Evolutionary conservation across 2,797 vertebrate species (phyloP), one percentile per base, ranked within the genome.

Genomic region (Melopsittacus undulatus): DNA sequence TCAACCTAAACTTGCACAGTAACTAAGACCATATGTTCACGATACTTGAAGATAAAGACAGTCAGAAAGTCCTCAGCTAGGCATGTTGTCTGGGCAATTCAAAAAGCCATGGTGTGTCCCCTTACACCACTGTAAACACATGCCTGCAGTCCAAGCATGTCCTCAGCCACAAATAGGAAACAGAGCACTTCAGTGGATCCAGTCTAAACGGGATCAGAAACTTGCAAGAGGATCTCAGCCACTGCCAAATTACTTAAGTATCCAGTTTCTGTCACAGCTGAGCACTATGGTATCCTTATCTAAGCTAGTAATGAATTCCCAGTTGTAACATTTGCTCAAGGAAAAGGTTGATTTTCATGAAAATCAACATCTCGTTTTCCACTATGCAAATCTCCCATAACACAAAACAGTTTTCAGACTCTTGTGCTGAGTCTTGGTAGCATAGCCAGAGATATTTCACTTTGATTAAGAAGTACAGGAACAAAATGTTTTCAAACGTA

Each of bases 1-100:
- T 87, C 94, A 94, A 94, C 94, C 94, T 88, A 94, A 96, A 94
- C 78, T 95, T 94, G 81, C 94, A 86, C 89, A 96, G 83, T 96
- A 92, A 94, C 93, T 85, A 94, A 94, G 91, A 89, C 86, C 93
- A 89, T 94, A 95, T 96, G 95, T 83, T 95, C 94, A 75, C 5
- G 7, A 68, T 77, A 87, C 79, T 83, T 89, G 87, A 94, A 92
- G 86, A 96, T 20, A 52, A 74, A 96, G 88, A 75, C 87, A 95
- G 72, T 72, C 59, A 70, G 83, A 10, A 90, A 95, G 93, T 90
- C 75, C 92, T 66, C 49, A 64, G 45, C 70, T 57, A 92, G 46
- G 49, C 72, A 59, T n/a, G 5, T 45, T 48, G 43, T 63, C 43
- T 73, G 80, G 88, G 85, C 70, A 70, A 74, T 68, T 79, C 48